Base-by-base conservation (phyloP, 2,113 vertebrate genomes). In the Mirza zaza region DNA sequence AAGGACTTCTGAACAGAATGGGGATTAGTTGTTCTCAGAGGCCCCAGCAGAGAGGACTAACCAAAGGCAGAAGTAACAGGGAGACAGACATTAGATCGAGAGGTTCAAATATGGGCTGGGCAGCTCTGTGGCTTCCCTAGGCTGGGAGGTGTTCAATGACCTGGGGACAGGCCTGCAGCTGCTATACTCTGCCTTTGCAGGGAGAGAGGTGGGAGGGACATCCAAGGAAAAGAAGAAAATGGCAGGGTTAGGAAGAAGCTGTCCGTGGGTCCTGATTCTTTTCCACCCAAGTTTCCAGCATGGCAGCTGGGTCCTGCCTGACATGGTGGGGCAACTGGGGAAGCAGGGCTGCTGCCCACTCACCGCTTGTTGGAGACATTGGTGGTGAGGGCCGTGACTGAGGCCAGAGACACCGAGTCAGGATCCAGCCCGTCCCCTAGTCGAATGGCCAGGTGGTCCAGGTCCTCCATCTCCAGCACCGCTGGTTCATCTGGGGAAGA, bases 281-380 rank as follows among this genome's bases (percentile, higher is more conserved):
- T 32, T 17, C 57, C 50, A 73, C 34, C 20, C 23, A 15, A 52
- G 21, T 25, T 21, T 63, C 27, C 52, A 20, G 8, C 2, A 25
- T 20, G n/a, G 34, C 63, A 36, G 45, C 5, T 4, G 11, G 57
- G 55, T 36, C 82, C 36, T 85, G 21, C 6, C 48, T 68, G 57
- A 21, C 0, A 9, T 48, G 21, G 9, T 9, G 12, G 42, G 63
- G 8, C 34, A 11, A 0, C 0, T 0, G 61, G 89, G 73, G 25
- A 8, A 13, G 4, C 0, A 2, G 55, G 70, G 8, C 8, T 81
- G 39, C 5, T 3, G 0, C 1, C 15, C 4, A n/a, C 98, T 98
- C 97, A 99, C 99, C 99, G 99, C 94, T 99, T 99, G 32, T 99
- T 99, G 4, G 99, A 99, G 73, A 99, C 99, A 9, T 99, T 99